phyloP scores from a whole-genome alignment of 1,140 invertebrate genomes.

The Drosophila tropicalis region DNA sequence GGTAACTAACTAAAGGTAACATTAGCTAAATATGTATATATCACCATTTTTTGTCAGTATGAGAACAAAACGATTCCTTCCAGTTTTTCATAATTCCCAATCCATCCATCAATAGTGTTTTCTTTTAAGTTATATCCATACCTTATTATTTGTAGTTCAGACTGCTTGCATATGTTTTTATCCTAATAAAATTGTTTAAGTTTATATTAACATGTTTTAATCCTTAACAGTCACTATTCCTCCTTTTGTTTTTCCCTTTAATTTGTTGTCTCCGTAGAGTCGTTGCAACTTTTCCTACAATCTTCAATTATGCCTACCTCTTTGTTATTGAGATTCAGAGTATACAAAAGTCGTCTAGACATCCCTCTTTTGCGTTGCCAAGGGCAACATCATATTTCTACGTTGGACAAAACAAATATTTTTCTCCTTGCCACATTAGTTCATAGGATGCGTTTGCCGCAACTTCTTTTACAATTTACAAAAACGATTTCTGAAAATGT shows the following conservation, averaged over 20 bases:
- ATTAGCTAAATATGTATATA: background rate
- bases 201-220: background rate
- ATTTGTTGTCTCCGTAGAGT: too few relatives aligned
- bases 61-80: too few relatives aligned
- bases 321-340: background rate
- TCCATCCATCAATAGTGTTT: background rate
- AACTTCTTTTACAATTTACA: conserved; percentile 55
- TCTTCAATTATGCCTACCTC: too few relatives aligned
- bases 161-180: background rate
- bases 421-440: background rate
- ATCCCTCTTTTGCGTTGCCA: background rate
- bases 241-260: too few relatives aligned
- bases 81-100: background rate
- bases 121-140: background rate
- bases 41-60: background rate
- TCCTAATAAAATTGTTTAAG: conserved; percentile 1
- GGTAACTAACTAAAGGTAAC: too few relatives aligned
- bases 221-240: background rate
- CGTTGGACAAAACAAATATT: conserved; percentile 19
- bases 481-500: conserved; percentile 63
- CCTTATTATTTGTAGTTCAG: background rate
- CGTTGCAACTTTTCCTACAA: too few relatives aligned
- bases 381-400: conserved; percentile 18
- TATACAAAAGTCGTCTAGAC: background rate
- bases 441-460: conserved; percentile 63